Evolutionary conservation across 64 coral and sea anemone genomes (phyloP).

Genomic region (Stylophora pistillata): DNA sequence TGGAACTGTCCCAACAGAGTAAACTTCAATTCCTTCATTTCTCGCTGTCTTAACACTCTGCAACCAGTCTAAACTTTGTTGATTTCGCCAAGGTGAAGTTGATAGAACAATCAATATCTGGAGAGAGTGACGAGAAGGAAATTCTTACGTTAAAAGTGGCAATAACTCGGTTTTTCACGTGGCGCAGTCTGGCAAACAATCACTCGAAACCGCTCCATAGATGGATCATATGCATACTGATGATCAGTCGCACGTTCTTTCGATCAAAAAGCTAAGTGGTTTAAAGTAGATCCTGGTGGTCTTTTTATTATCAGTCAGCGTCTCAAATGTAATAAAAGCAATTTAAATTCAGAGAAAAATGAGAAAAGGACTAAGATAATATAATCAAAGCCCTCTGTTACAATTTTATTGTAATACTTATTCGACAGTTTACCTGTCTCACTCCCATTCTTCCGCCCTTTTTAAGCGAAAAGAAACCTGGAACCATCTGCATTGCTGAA

Average conservation of each 20-base stretch:
- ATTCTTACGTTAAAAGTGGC: background rate
- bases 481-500: constrained; percentile 26
- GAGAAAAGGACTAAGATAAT: too few species aligned
- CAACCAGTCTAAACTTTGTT: constrained; percentile 18
- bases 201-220: too few species aligned
- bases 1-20: background rate
- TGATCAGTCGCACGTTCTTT: too few species aligned
- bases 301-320: too few species aligned
- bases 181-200: too few species aligned
- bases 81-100: background rate
- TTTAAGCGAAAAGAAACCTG: constrained; percentile 34
- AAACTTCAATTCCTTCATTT: constrained; percentile 3
- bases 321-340: too few species aligned
- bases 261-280: too few species aligned
- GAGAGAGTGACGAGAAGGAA: background rate
- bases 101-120: constrained; percentile 3
- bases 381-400: too few species aligned
- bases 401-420: too few species aligned
- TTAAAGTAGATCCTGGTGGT: too few species aligned
- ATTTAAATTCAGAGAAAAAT: too few species aligned
- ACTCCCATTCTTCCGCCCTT: constrained; percentile 28
- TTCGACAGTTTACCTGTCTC: constrained; percentile 43
- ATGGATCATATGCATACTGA: too few species aligned
- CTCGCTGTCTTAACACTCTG: background rate
- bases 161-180: background rate